A percentile compares a stretch with the other conserved stretches of the same genome.
phyloP scores from a whole-genome alignment of 2,888 invertebrate species.

The Lymantria monacha region DNA sequence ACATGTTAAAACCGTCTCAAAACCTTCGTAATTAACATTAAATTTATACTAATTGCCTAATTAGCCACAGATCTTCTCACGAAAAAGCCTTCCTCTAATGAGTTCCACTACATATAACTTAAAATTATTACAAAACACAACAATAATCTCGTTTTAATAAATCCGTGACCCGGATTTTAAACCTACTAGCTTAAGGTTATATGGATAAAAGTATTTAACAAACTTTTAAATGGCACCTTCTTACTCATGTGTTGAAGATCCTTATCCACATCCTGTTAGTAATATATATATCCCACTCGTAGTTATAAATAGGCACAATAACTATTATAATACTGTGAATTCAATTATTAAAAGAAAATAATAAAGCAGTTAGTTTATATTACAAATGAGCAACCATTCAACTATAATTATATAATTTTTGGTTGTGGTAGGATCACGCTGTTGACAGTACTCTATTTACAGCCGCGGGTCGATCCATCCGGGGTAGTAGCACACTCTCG shows the following conservation, averaged over 20 bases:
- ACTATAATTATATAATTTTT: too few species aligned
- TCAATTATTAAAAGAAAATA: too few species aligned
- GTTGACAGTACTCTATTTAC: too few species aligned
- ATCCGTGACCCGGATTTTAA: constrained; percentile 28
- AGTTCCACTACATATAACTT: not conserved
- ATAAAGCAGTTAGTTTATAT: too few species aligned
- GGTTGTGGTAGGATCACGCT: too few species aligned
- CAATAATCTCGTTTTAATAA: not conserved
- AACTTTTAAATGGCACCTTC: constrained; percentile 38
- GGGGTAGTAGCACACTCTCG: too few species aligned
- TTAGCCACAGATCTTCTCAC: not conserved
- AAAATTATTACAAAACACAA: not conserved
- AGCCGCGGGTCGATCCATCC: too few species aligned
- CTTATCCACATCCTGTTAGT: constrained; percentile 40
- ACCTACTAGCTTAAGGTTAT: constrained; percentile 10
- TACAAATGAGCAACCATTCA: too few species aligned
- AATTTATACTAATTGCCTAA: not conserved
- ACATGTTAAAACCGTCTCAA: not conserved
- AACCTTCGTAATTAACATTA: not conserved
- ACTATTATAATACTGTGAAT: not conserved
- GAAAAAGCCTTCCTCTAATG: not conserved
- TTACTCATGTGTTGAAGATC: constrained; percentile 32
- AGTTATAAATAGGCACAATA: not conserved
- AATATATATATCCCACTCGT: not conserved
- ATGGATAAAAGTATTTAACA: constrained; percentile 21